A percentile compares a stretch with the other conserved stretches of the same genome.
These are phyloP conservation scores for Clarias gariepinus DNA, from an alignment of 2,113 vertebrate genomes.

Conservation along the genomic window DNA sequence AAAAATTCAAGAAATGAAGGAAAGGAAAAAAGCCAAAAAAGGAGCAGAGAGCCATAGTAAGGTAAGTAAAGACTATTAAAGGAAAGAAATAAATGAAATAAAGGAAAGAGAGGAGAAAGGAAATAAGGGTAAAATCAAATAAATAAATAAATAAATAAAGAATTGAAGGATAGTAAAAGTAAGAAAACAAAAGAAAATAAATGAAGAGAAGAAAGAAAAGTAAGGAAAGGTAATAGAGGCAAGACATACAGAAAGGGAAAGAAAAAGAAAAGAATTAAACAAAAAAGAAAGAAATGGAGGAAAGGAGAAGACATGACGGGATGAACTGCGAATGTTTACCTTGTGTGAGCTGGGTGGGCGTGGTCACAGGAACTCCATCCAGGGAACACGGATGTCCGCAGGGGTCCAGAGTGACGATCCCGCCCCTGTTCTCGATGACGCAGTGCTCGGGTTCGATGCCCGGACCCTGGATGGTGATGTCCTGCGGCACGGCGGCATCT, in stretches of 20 bases:
- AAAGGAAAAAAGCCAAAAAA: neutral
- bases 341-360: constrained; percentile 75
- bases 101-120: neutral
- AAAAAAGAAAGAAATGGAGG: neutral
- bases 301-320: neutral
- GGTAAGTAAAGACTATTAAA: too few relatives aligned
- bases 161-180: neutral
- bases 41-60: too few relatives aligned
- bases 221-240: neutral
- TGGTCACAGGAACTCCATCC: constrained; percentile 72
- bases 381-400: constrained; percentile 77
- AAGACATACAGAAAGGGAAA: neutral
- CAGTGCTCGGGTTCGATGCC: constrained; percentile 78
- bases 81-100: neutral
- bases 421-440: constrained; percentile 70
- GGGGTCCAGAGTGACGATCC: constrained; percentile 76
- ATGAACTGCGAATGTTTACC: constrained; percentile 59
- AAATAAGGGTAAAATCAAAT: neutral
- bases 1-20: neutral
- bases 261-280: neutral
- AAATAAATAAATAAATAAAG: neutral
- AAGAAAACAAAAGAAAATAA: neutral
- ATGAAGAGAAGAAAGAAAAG: neutral
- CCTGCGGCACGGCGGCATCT: constrained; percentile 72
- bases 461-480: constrained; percentile 74